These are phyloP conservation scores for Palythoa grandis DNA, from an alignment of 92 coral and sea anemone genomes.

Conservation along the genomic window DNA sequence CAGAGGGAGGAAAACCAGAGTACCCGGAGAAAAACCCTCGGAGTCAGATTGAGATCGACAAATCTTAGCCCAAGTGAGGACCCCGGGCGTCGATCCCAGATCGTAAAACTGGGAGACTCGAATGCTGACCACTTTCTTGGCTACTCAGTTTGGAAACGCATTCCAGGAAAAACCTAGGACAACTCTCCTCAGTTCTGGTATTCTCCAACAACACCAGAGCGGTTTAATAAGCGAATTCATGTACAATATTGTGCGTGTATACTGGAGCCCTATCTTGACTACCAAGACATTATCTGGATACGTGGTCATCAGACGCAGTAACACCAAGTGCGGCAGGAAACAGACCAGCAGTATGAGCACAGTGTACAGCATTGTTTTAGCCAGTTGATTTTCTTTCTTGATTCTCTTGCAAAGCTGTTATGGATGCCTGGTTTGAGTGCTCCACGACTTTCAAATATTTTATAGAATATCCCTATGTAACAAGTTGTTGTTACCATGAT, in stretches of 20 bases:
- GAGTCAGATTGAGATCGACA: no score
- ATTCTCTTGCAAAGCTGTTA: background rate
- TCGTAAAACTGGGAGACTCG: no score
- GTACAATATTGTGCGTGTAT: background rate
- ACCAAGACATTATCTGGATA: background rate
- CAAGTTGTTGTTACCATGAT: background rate
- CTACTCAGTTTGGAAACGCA: no score
- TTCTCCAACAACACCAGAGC: slow-evolving; percentile 17
- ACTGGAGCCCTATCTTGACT: background rate
- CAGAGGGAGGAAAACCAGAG: no score
- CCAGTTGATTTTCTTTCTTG: background rate
- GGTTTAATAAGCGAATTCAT: slow-evolving; percentile 14
- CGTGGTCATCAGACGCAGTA: background rate
- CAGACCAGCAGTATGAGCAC: background rate
- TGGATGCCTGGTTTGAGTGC: background rate
- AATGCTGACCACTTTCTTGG: no score
- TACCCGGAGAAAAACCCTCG: no score
- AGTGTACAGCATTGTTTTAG: slow-evolving; percentile 11
- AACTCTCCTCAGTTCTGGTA: background rate
- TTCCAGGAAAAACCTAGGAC: background rate
- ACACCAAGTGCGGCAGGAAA: background rate
- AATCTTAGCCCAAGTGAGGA: no score
- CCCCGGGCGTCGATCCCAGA: no score
- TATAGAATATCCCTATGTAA: background rate
- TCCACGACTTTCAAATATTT: background rate